Conservation (phyloP, 2,888 invertebrate genomes). For the Philaethria dido region DNA sequence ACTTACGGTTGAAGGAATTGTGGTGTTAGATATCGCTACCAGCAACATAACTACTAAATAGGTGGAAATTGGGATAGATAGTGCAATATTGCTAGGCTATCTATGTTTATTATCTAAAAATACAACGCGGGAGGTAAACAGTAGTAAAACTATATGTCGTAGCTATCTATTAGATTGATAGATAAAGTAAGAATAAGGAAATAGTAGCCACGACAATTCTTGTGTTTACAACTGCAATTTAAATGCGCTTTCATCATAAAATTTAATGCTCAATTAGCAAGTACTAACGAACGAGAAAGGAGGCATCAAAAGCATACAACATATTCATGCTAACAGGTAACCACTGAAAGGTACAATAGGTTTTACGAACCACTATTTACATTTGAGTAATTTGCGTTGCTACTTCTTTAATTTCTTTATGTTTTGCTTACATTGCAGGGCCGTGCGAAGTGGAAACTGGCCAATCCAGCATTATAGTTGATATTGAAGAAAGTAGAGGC, state of each 20-base stretch:
- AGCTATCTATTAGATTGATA: conserved; percentile 1
- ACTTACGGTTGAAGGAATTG: no score
- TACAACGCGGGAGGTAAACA: not conserved
- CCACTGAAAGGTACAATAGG: conserved; percentile 3
- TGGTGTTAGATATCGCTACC: no score
- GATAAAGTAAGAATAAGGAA: conserved; percentile 1
- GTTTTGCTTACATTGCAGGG: conserved; percentile 58
- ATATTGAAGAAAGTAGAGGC: conserved; percentile 94
- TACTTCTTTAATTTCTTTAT: not conserved
- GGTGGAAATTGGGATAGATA: not conserved
- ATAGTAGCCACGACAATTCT: conserved; percentile 3
- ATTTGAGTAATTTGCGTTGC: conserved; percentile 4
- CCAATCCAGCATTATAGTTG: conserved; percentile 94
- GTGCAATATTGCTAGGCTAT: not conserved
- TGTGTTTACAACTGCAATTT: conserved; percentile 15
- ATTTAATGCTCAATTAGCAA: conserved; percentile 41
- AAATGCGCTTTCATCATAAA: conserved; percentile 13
- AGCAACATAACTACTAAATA: not conserved
- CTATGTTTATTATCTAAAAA: no score
- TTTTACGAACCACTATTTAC: conserved; percentile 13
- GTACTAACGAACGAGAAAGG: conserved; percentile 36
- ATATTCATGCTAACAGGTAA: conserved; percentile 3
- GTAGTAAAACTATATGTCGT: not conserved
- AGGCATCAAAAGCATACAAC: conserved; percentile 18
- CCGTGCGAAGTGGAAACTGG: conserved; percentile 94